Evolutionary conservation across 2,797 vertebrate species (phyloP), one percentile per base, ranked within the genome.

Genomic region (Benthosema pterotum): DNA sequence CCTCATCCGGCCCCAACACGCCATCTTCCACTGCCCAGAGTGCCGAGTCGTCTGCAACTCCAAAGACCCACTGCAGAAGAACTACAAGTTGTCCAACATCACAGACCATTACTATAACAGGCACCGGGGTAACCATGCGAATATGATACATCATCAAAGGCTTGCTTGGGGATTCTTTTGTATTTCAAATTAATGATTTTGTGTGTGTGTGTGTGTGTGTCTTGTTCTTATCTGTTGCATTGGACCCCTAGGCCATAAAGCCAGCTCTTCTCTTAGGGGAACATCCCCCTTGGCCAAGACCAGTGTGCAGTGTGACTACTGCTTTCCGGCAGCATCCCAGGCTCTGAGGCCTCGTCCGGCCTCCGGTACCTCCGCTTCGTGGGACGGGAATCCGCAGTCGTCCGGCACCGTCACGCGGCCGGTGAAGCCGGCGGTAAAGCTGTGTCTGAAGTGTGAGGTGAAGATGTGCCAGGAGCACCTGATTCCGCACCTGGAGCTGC

Each of bases 401-500:
- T 38, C 22, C 1, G 2, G 0, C 0, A 11, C 54, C 0, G 18
- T 57, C 0, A 8, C 28, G 1, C 7, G 1, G 0, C 28, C 47
- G 0, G 49, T 8, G 8, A 11, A 2, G 12, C 67, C 69, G 3
- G 93, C 92, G 0, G 85, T 93, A 9, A 93, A 90, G 68, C 92
- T 90, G 2, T 94, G 92, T 52, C 81, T 94, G 71, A 93, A 93
- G 62, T 94, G 93, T 1, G 92, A 94, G 81, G 92, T 93, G 77
- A 92, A 90, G 0, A 93, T 94, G 92, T 94, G 92, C 53, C 65
- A 74, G 57, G 83, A 91, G 55, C 93, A 94, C 4, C 70, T 93
- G 0, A 85, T 76, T 73, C 90, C 91, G 5, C 93, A 94, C 64
- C 82, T 93, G 62, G 90, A 92, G 18, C 82, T 91, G 17, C 90